Evolutionary conservation across 2,888 invertebrate genomes (phyloP), one percentile per base, ranked within the genome.

Genomic region (Thymelicus lineola): DNA sequence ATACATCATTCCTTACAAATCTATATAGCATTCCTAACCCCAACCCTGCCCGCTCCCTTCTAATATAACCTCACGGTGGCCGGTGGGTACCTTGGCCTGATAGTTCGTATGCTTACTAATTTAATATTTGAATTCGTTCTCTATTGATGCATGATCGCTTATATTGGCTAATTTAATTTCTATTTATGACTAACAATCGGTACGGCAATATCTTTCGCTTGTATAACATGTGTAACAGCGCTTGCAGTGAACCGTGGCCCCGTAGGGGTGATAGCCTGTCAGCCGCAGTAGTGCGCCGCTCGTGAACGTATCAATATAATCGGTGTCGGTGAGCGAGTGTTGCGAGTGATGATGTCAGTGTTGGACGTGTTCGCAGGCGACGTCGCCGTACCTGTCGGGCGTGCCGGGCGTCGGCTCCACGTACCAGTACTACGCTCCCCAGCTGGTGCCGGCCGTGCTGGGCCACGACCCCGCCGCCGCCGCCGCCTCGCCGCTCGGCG

Each of bases 351-450:
- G 66, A 72, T 36, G 61, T 14, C 14, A 71, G 76, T 50, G 55
- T 42, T 65, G 74, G 76, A 77, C 80, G 79, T 81, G 80, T 79
- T 28, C 90, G 78, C 95, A 97, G 97, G 97, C 97, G 86, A 97
- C 97, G 89, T 98, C 97, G 91, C 98, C 98, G 83, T 98, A 98
- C 95, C 95, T 98, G 94, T 96, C 98, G 87, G 97, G 97, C 87
- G 97, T 98, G 94, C 98, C 97, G 80, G 96, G 97, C 93, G 96
- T 97, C 84, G 96, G 97, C 82, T 97, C 97, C 94, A 97, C 97
- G 88, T 98, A 97, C 95, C 98, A 97, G 89, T 98, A 97, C 95
- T 97, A 97, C 94, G 96, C 97, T 85, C 97, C 97, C 81, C 97
- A 97, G 88, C 95, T 98, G 94, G 97, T 98, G 96, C 98, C 97